A percentile compares a stretch with the other conserved stretches of the same genome.
Conservation (phyloP, 1,140 invertebrate genomes). For the Druon quercuslanigerum region DNA sequence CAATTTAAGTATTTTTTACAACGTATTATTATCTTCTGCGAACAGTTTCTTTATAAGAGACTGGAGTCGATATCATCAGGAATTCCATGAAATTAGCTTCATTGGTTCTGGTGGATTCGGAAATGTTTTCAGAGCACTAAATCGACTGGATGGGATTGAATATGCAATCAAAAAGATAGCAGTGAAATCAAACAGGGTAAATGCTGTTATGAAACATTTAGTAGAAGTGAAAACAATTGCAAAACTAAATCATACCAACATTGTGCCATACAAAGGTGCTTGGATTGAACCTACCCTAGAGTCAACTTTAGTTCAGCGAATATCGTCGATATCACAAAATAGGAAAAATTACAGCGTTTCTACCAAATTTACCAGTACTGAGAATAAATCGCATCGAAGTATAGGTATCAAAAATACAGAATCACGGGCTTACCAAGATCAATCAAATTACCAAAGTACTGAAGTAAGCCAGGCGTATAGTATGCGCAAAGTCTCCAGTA, state of each 20-base stretch:
- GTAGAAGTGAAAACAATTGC: slow-evolving; percentile 88
- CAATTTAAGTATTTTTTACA: slow-evolving; percentile 3
- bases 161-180: slow-evolving; percentile 90
- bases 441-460: neutral
- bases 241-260: slow-evolving; percentile 86
- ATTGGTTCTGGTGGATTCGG: slow-evolving; percentile 88
- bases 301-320: slow-evolving; percentile 39
- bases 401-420: slow-evolving; percentile 39
- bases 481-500: too few relatives aligned
- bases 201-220: slow-evolving; percentile 79
- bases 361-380: slow-evolving; percentile 19
- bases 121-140: slow-evolving; percentile 79
- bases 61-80: slow-evolving; percentile 82
- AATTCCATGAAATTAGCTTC: slow-evolving; percentile 84
- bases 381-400: slow-evolving; percentile 37
- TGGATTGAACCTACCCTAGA: slow-evolving; percentile 81
- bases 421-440: neutral
- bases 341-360: neutral
- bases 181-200: slow-evolving; percentile 79
- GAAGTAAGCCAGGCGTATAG: too few relatives aligned
- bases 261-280: slow-evolving; percentile 89
- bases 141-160: slow-evolving; percentile 84
- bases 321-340: slow-evolving; percentile 23
- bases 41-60: slow-evolving; percentile 60
- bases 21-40: neutral